phyloP scores from a whole-genome alignment of 2,888 invertebrate genomes.

The Timandra comae region DNA sequence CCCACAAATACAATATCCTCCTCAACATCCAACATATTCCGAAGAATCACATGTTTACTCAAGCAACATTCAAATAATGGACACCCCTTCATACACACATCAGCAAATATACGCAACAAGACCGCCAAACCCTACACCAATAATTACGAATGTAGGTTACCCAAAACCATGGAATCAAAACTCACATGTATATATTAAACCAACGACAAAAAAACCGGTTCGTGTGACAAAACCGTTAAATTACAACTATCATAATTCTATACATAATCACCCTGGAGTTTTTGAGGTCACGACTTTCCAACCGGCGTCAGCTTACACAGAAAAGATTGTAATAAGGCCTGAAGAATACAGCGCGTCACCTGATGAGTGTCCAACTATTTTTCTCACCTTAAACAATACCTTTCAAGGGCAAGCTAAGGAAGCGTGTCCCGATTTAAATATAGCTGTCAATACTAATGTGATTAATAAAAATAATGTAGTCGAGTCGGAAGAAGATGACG shows the following conservation, averaged over 20 bases:
- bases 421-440: slow-evolving; percentile 82
- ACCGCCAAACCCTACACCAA: slow-evolving; percentile 49
- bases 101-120: slow-evolving; percentile 31
- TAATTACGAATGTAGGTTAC: slow-evolving; percentile 65
- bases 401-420: slow-evolving; percentile 77
- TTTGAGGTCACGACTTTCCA: slow-evolving; percentile 65
- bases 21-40: slow-evolving; percentile 31
- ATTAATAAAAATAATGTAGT: slow-evolving; percentile 75
- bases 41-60: slow-evolving; percentile 48
- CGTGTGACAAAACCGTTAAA: slow-evolving; percentile 43
- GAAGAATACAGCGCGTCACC: slow-evolving; percentile 62
- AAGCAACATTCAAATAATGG: slow-evolving; percentile 46
- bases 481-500: slow-evolving; percentile 61
- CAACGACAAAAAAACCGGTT: slow-evolving; percentile 47
- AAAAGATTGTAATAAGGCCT: slow-evolving; percentile 66
- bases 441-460: slow-evolving; percentile 82
- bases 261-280: slow-evolving; percentile 40
- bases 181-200: slow-evolving; percentile 27
- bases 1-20: no score
- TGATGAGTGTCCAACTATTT: slow-evolving; percentile 76
- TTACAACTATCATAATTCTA: slow-evolving; percentile 47
- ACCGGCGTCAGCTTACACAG: slow-evolving; percentile 56
- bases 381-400: slow-evolving; percentile 71
- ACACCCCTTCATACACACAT: slow-evolving; percentile 10
- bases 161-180: slow-evolving; percentile 48